Conservation (phyloP, 1,140 invertebrate species). For the Aphelinus atriplicis region DNA sequence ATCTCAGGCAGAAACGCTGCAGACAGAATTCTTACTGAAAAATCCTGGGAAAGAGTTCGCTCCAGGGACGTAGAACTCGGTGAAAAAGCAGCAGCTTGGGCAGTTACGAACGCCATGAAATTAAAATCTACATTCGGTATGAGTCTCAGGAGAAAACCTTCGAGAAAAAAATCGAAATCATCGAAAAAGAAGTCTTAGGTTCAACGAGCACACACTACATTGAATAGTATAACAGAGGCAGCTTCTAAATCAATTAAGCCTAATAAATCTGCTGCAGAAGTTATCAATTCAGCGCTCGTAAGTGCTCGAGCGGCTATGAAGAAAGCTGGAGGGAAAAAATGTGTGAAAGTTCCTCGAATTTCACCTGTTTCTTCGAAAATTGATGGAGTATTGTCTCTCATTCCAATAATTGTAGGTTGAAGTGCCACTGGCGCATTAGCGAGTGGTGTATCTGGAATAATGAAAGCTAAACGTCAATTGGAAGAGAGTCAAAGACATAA, state of each 20-base stretch:
- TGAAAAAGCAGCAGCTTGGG: constrained; percentile 53
- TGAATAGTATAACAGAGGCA: too few species aligned
- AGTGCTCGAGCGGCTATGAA: constrained; percentile 7
- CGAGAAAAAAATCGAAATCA: constrained; percentile 27
- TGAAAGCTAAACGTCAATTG: constrained; percentile 44
- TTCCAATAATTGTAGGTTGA: constrained; percentile 12
- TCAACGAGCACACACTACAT: too few species aligned
- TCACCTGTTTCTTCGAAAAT: constrained; percentile 21
- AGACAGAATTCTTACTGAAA: constrained; percentile 55
- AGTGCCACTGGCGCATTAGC: constrained; percentile 17
- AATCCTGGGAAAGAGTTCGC: constrained; percentile 56
- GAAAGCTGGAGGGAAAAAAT: constrained; percentile 21
- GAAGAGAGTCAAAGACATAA: constrained; percentile 53
- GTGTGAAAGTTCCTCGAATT: constrained; percentile 12
- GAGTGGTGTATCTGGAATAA: neutral
- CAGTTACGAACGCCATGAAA: constrained; percentile 53
- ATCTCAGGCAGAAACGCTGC: constrained; percentile 55
- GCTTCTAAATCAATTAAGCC: too few species aligned
- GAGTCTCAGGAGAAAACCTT: constrained; percentile 42
- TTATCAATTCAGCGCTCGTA: neutral
- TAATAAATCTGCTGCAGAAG: neutral
- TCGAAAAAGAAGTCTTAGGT: too few species aligned
- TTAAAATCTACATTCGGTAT: constrained; percentile 52
- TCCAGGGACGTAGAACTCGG: constrained; percentile 53
- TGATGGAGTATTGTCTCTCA: constrained; percentile 26